Percentiles rank a stretch among this genome's conserved stretches.
Evolutionary conservation across 1,140 invertebrate genomes (phyloP).

Genomic region (Drosophila mauritiana): DNA sequence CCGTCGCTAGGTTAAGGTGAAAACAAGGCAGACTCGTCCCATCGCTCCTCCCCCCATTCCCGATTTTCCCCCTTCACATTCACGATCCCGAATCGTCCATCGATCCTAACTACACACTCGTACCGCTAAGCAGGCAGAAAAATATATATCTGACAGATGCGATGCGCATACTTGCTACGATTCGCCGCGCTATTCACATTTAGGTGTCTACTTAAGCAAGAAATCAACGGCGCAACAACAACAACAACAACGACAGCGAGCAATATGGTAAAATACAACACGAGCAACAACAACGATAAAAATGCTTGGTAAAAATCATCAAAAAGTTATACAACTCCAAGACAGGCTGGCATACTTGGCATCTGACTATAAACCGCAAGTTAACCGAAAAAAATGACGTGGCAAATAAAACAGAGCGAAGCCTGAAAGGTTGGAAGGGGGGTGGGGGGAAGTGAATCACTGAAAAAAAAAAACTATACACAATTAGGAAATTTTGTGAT

Average conservation of each 20-base stretch:
- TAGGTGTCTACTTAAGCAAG: conserved; percentile 81
- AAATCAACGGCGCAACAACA: conserved; percentile 46
- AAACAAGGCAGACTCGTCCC: conserved; percentile 62
- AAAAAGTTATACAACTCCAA: conserved; percentile 76
- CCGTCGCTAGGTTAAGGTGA: conserved; percentile 68
- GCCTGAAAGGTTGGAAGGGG: conserved; percentile 37
- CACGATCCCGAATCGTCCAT: conserved; percentile 49
- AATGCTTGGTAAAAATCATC: conserved; percentile 55
- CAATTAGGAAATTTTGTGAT: not conserved
- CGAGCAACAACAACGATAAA: conserved; percentile 40
- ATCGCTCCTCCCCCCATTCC: not conserved
- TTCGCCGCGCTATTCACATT: conserved; percentile 82
- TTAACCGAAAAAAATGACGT: conserved; percentile 72
- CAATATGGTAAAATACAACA: conserved; percentile 33
- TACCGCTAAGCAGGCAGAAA: conserved; percentile 74
- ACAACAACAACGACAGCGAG: conserved; percentile 18
- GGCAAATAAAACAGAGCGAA: conserved; percentile 79
- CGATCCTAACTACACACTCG: conserved; percentile 76
- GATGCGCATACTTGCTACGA: conserved; percentile 75
- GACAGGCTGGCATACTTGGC: conserved; percentile 49
- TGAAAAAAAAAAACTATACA: conserved; percentile 4
- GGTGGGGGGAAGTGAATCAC: conserved; percentile 10
- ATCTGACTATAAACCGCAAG: conserved; percentile 60
- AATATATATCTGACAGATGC: conserved; percentile 81
- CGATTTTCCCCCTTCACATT: not conserved